A percentile compares a stretch with the other conserved stretches of the same genome.
These are phyloP conservation scores for Acanthisitta chloris DNA, from an alignment of 2,113 vertebrate genomes.

Conservation along the genomic window DNA sequence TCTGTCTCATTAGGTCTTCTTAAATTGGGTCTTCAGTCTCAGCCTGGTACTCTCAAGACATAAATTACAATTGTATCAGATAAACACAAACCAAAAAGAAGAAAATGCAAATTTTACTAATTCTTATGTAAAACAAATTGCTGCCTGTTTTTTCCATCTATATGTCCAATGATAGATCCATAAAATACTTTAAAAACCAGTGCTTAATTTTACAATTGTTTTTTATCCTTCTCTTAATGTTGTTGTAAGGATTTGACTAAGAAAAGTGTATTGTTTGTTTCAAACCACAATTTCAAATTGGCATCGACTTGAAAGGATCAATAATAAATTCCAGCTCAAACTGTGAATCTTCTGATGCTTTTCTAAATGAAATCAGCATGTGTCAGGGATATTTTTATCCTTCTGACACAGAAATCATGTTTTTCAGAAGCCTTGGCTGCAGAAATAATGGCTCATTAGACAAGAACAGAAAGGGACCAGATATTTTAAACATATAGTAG, in stretches of 20 bases:
- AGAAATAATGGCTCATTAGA: conserved; percentile 4
- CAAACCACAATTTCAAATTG: background rate
- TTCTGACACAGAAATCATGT: conserved; percentile 24
- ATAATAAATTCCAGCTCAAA: conserved; percentile 36
- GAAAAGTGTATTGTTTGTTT: background rate
- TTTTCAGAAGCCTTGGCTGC: background rate
- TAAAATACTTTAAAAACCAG: background rate
- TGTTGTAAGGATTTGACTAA: background rate
- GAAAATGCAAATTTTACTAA: background rate
- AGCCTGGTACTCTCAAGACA: background rate
- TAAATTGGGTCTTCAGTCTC: background rate
- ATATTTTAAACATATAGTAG: background rate
- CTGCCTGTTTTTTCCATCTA: background rate
- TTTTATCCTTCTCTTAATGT: background rate
- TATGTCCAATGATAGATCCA: background rate
- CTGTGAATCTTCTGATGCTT: background rate
- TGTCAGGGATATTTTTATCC: conserved; percentile 39
- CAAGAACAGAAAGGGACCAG: background rate
- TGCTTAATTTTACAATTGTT: background rate
- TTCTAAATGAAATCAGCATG: conserved; percentile 4
- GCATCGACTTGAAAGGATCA: background rate
- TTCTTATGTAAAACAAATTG: background rate
- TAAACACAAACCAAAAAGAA: background rate
- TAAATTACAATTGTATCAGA: background rate
- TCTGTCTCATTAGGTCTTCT: background rate